These are phyloP conservation scores for Tautogolabrus adspersus DNA, from an alignment of 2,113 vertebrate species.

Conservation along the genomic window DNA sequence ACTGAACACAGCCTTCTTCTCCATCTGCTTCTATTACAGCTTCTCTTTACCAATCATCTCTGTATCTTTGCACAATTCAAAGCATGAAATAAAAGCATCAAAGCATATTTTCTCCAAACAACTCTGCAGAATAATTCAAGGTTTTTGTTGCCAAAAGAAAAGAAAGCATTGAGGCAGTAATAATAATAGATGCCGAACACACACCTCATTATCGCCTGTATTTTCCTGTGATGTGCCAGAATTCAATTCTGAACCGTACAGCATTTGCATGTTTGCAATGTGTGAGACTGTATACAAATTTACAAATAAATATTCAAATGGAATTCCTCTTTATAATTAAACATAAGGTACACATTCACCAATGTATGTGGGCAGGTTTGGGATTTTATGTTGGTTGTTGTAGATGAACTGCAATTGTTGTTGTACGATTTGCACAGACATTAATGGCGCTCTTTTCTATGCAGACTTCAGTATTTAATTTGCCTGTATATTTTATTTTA, in stretches of 20 bases:
- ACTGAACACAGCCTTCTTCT: conserved; percentile 17
- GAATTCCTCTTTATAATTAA: neutral
- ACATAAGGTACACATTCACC: neutral
- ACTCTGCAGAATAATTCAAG: conserved; percentile 18
- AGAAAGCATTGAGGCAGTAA: neutral
- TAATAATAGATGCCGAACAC: neutral
- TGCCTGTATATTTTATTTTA: neutral
- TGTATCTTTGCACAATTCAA: conserved; percentile 11
- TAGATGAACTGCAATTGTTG: too few relatives aligned
- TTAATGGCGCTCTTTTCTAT: too few relatives aligned
- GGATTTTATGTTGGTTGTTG: too few relatives aligned
- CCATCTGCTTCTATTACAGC: conserved; percentile 1
- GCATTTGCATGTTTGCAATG: neutral
- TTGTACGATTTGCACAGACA: too few relatives aligned
- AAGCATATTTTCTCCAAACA: conserved; percentile 39
- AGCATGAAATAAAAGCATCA: conserved; percentile 33
- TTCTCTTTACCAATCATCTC: conserved; percentile 5
- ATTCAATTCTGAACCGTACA: neutral
- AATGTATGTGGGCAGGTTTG: too few relatives aligned
- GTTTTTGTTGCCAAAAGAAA: conserved; percentile 14
- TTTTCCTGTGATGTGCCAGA: conserved; percentile 5
- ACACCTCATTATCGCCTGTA: conserved; percentile 12
- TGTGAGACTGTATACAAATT: neutral
- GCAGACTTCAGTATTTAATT: neutral
- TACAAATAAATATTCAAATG: neutral